Evolutionary conservation across 2,797 vertebrate genomes (phyloP).

Genomic region (Rhinoraja longicauda): DNA sequence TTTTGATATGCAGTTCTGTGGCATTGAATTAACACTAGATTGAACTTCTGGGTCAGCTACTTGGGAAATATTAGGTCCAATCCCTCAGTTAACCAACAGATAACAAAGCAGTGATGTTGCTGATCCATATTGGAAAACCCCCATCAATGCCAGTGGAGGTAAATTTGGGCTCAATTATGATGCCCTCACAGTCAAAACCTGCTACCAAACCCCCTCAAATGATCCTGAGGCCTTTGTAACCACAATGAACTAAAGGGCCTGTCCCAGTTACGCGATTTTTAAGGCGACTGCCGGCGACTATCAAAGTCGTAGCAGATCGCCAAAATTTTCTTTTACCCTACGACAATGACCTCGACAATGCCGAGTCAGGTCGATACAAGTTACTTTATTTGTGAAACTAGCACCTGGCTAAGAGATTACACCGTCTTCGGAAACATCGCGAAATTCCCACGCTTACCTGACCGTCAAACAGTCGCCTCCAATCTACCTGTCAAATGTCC

Average conservation of each 20-base stretch:
- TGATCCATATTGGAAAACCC: not conserved
- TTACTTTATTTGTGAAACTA: too few relatives aligned
- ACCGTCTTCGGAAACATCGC: too few relatives aligned
- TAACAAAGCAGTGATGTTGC: not conserved
- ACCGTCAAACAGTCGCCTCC: too few relatives aligned
- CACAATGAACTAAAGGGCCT: not conserved
- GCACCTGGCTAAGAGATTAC: too few relatives aligned
- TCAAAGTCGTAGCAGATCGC: too few relatives aligned
- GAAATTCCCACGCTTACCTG: too few relatives aligned
- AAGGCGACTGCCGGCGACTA: too few relatives aligned
- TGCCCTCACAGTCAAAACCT: not conserved
- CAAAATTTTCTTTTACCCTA: too few relatives aligned
- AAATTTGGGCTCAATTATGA: not conserved
- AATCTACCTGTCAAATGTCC: too few relatives aligned
- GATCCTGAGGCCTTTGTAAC: not conserved
- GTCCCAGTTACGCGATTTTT: too few relatives aligned
- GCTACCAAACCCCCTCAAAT: not conserved
- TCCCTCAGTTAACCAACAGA: not conserved
- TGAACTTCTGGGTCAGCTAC: not conserved
- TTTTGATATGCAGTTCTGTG: not conserved
- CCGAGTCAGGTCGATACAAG: too few relatives aligned
- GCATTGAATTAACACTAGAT: not conserved
- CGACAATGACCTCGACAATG: too few relatives aligned
- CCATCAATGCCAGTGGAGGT: not conserved
- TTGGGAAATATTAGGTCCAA: not conserved